A percentile compares a stretch with the other conserved stretches of the same genome.
phyloP scores from a whole-genome alignment of 92 coral and sea anemone genomes.

The Porites cylindrica region DNA sequence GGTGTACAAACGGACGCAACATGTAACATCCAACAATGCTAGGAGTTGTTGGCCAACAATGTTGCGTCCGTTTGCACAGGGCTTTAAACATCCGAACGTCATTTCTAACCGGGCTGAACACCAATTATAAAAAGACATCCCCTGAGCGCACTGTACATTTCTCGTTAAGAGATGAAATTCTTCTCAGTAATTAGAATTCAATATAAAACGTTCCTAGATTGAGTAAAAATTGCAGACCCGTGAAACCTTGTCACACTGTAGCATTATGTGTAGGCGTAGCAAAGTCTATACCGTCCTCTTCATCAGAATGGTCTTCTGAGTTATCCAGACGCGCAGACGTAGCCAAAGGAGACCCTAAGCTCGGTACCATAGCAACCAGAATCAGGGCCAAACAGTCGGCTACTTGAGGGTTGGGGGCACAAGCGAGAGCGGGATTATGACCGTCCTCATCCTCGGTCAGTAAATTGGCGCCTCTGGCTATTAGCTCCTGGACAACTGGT shows the following conservation, averaged over 20 bases:
- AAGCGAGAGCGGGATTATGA: constrained; percentile 95
- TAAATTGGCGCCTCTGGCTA: constrained; percentile 90
- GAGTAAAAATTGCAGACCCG: constrained; percentile 1
- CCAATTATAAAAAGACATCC: background rate
- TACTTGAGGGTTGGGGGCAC: constrained; percentile 96
- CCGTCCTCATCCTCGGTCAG: constrained; percentile 97
- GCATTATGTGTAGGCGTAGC: constrained; percentile 60
- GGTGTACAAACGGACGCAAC: too few species aligned
- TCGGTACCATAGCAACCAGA: constrained; percentile 91
- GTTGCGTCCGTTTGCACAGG: too few species aligned
- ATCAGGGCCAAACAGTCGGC: constrained; percentile 93
- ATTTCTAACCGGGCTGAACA: constrained; percentile 5
- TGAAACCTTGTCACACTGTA: constrained; percentile 54
- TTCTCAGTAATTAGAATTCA: constrained; percentile 13
- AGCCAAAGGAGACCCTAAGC: constrained; percentile 47
- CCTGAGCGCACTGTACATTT: background rate
- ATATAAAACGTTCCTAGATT: constrained; percentile 47
- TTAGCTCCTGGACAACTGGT: constrained; percentile 94
- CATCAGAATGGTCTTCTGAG: constrained; percentile 37
- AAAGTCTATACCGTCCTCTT: constrained; percentile 48
- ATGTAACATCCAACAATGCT: too few species aligned
- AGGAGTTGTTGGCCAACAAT: too few species aligned
- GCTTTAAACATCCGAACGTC: background rate
- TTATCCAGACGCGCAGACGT: constrained; percentile 59
- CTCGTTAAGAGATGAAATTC: background rate